Evolutionary conservation across 2,113 vertebrate species (phyloP).

Genomic region (Stegostoma tigrinum): DNA sequence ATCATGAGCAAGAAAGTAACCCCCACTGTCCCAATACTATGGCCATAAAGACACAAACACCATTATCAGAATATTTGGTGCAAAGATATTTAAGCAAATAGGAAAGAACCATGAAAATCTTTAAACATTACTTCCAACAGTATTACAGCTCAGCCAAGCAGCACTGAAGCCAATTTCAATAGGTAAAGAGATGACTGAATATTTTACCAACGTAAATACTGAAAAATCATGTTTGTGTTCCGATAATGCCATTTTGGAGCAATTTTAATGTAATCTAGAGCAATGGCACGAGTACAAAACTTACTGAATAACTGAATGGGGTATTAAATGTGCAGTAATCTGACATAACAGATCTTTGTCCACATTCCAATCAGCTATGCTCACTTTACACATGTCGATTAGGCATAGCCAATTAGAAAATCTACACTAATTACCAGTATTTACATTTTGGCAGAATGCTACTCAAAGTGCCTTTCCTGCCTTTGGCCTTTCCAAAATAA

Average conservation of each 20-base stretch:
- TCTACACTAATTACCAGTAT: not conserved
- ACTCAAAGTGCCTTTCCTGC: not conserved
- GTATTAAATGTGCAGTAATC: not conserved
- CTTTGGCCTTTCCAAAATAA: not conserved
- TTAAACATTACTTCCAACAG: not conserved
- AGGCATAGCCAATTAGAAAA: not conserved
- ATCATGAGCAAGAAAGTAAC: not conserved
- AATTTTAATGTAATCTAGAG: not conserved
- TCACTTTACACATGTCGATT: not conserved
- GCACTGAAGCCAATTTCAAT: not conserved
- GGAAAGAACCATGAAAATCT: not conserved
- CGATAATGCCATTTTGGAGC: not conserved
- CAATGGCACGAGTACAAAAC: not conserved
- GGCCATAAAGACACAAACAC: not conserved
- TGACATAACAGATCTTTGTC: not conserved
- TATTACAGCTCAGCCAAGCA: not conserved
- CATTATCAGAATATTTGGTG: not conserved
- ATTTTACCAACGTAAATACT: not conserved
- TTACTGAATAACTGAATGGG: not conserved
- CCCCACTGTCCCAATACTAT: not conserved
- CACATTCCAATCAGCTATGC: constrained; percentile 2
- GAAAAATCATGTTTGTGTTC: not conserved
- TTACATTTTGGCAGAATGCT: constrained; percentile 5
- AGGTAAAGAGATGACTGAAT: not conserved
- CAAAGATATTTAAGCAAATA: not conserved